Base-by-base conservation (phyloP, 2,113 vertebrate species). In the Cyprinus carpio region DNA sequence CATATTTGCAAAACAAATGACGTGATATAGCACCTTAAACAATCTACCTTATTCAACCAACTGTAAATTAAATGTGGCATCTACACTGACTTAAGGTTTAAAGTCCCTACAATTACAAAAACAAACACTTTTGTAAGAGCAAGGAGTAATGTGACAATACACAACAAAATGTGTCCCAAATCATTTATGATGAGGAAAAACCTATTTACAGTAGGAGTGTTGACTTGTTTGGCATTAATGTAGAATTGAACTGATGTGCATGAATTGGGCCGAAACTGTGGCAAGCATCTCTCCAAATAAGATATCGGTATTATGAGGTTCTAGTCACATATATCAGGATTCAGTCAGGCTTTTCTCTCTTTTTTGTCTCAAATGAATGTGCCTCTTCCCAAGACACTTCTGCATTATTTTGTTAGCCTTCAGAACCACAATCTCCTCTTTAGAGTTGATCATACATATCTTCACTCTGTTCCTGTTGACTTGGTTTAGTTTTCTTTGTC, bases 311-410 rank as follows among this genome's bases (percentile, higher is more conserved):
- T 40, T 77, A 20, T 43, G n/a, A 65, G 56, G 40, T 5, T 46
- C 7, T 43, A 72, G 31, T 83, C 51, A 40, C 13, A 6, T 56
- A 23, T 77, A 29, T 76, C 40, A 29, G 7, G 75, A 51, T 75
- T 49, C 23, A 75, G 8, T 51, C 46, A 29, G 46, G 27, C 64
- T 72, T 75, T 74, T 23, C 27, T 67, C 54, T 58, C 20, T 58
- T 23, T 74, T 67, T 82, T 40, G 29, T 29, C 9, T 37, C 25
- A 46, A 75, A 23, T 40, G 54, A 86, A 75, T 46, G 87, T 89
- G 88, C 88, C 88, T 89, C 54, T 89, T 79, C 27, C 75, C 25
- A 6, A 86, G 67, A 89, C 76, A 60, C 80, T 81, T 76, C 54
- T 16, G 37, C 23, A 54, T 81, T 62, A 49, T 56, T 80, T 54